A percentile compares a stretch with the other conserved stretches of the same genome.
These are phyloP conservation scores for Catonia carolina DNA, from an alignment of 2,888 invertebrate genomes.

Conservation along the genomic window DNA sequence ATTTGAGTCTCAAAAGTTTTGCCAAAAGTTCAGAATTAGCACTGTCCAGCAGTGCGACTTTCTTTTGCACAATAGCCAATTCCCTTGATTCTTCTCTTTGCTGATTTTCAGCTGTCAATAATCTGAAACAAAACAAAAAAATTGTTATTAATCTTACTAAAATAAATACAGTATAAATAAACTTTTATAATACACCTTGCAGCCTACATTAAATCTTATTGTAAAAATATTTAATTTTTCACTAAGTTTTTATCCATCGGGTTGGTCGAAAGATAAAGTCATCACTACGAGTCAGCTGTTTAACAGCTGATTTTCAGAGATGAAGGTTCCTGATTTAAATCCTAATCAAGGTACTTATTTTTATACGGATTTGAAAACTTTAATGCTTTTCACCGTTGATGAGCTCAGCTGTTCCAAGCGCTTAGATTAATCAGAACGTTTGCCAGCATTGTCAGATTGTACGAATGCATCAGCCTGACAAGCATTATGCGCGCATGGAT, in stretches of 20 bases:
- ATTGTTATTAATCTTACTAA: background rate
- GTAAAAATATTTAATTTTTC: background rate
- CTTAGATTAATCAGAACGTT: no score
- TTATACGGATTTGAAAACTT: no score
- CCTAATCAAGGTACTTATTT: no score
- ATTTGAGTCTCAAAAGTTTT: slow-evolving; percentile 38
- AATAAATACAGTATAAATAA: background rate
- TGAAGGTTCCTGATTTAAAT: no score
- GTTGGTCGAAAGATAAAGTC: no score
- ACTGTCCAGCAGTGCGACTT: slow-evolving; percentile 38
- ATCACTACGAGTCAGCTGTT: no score
- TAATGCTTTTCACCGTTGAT: no score
- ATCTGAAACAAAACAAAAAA: slow-evolving; percentile 28
- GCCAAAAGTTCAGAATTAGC: slow-evolving; percentile 39
- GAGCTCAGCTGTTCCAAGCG: no score
- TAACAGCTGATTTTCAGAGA: no score
- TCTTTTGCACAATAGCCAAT: slow-evolving; percentile 37
- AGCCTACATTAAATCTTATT: background rate
- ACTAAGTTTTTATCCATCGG: background rate
- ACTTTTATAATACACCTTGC: background rate
- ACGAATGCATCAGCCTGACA: no score
- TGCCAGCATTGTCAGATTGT: no score
- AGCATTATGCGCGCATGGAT: no score
- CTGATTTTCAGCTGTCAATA: slow-evolving; percentile 37
- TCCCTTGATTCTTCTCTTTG: slow-evolving; percentile 38